Conservation (phyloP, 2,797 vertebrate species). For the Rhincodon typus region DNA sequence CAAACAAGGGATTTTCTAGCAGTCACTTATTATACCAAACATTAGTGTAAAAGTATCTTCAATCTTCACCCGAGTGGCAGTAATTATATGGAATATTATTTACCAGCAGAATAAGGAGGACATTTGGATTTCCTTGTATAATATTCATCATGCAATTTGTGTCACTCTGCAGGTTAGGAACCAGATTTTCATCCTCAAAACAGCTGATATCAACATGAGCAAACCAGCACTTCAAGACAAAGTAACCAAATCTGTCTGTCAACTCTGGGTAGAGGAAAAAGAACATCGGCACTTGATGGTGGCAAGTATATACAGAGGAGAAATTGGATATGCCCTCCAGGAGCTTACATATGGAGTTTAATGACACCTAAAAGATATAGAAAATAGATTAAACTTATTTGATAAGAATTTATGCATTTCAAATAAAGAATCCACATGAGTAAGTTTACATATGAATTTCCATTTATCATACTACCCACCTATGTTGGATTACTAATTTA, state of each 20-base stretch:
- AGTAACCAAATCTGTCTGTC: constrained; percentile 65
- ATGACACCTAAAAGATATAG: constrained; percentile 53
- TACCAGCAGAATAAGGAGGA: constrained; percentile 76
- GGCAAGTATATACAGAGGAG: constrained; percentile 68
- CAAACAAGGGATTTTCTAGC: neutral
- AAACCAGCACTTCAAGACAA: constrained; percentile 73
- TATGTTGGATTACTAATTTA: neutral
- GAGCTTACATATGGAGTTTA: constrained; percentile 66
- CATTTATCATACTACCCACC: neutral
- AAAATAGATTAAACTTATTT: constrained; percentile 35
- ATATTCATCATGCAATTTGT: constrained; percentile 56
- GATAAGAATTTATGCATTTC: neutral
- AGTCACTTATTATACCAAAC: neutral
- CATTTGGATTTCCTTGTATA: constrained; percentile 63
- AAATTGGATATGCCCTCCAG: constrained; percentile 60
- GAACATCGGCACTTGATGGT: constrained; percentile 72
- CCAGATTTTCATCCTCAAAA: constrained; percentile 2
- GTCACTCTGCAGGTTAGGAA: neutral
- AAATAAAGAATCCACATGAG: neutral
- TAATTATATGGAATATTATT: constrained; percentile 43
- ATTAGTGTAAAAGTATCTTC: neutral
- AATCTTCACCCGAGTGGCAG: neutral
- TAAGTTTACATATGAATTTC: neutral
- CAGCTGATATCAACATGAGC: constrained; percentile 44
- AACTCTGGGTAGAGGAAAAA: constrained; percentile 72